Conservation (phyloP, 2,113 vertebrate genomes). For the Xyrauchen texanus region DNA sequence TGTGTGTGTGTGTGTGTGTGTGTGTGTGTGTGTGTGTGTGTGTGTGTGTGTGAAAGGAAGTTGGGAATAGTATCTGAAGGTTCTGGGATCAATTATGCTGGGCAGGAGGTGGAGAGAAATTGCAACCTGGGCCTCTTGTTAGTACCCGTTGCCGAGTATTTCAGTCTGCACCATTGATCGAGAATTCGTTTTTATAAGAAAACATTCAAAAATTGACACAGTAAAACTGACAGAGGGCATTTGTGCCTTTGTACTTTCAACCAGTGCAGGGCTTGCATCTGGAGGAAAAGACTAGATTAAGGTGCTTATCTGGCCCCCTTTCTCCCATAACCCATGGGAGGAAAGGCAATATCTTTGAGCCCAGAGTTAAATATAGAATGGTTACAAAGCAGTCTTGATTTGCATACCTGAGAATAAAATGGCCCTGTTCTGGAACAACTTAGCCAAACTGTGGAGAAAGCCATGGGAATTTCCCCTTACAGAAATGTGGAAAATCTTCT, state of each 20-base stretch:
- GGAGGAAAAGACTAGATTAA: slow-evolving; percentile 57
- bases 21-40: slow-evolving; percentile 18
- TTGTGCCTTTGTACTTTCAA: slow-evolving; percentile 47
- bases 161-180: slow-evolving; percentile 26
- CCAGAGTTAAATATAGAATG: slow-evolving; percentile 58
- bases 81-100: slow-evolving; percentile 48
- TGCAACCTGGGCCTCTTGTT: slow-evolving; percentile 17
- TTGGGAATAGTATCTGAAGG: slow-evolving; percentile 18
- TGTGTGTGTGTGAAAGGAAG: slow-evolving; percentile 9
- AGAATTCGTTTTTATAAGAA: slow-evolving; percentile 46
- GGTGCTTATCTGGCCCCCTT: slow-evolving; percentile 41
- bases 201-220: slow-evolving; percentile 18
- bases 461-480: slow-evolving; percentile 45
- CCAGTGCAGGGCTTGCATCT: slow-evolving; percentile 47
- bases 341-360: slow-evolving; percentile 50
- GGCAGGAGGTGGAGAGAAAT: neutral
- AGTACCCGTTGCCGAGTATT: slow-evolving; percentile 14
- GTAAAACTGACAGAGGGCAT: slow-evolving; percentile 48
- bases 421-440: slow-evolving; percentile 47
- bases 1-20: neutral
- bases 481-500: slow-evolving; percentile 33
- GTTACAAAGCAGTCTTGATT: slow-evolving; percentile 46
- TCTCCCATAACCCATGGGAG: slow-evolving; percentile 45
- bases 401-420: slow-evolving; percentile 54
- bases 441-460: slow-evolving; percentile 29